Conservation (phyloP, 2,888 invertebrate genomes). For the Lasiommata megera region DNA sequence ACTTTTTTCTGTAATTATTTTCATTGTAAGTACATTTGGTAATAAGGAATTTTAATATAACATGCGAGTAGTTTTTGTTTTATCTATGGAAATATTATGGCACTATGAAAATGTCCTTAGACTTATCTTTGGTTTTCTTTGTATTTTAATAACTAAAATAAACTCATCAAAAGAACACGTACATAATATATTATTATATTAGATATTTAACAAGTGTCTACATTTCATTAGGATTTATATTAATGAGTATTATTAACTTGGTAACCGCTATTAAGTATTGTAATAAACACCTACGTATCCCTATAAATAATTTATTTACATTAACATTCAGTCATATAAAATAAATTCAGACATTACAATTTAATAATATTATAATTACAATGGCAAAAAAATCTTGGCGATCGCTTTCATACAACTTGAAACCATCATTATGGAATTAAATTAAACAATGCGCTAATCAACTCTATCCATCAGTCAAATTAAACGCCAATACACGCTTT, state of each 20-base stretch:
- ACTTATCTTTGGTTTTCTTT: constrained; percentile 33
- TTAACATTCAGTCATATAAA: constrained; percentile 58
- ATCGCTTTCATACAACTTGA: neutral
- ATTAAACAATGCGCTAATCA: too few species aligned
- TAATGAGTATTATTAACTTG: constrained; percentile 40
- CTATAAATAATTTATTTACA: constrained; percentile 63
- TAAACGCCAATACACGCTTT: too few species aligned
- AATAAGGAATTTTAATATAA: neutral
- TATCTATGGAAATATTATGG: constrained; percentile 15
- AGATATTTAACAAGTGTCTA: constrained; percentile 9
- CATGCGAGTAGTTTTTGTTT: constrained; percentile 7
- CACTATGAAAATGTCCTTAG: constrained; percentile 11
- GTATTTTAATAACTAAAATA: constrained; percentile 14
- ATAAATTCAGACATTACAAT: constrained; percentile 16
- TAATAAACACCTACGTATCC: constrained; percentile 42
- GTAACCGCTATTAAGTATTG: constrained; percentile 49
- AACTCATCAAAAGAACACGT: neutral
- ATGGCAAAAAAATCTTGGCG: neutral
- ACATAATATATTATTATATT: neutral
- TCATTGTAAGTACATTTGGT: constrained; percentile 27
- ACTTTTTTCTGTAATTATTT: neutral
- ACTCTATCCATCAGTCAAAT: neutral
- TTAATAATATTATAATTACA: constrained; percentile 8
- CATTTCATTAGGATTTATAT: constrained; percentile 18
- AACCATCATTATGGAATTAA: too few species aligned